Percentiles rank a stretch among this genome's conserved stretches.
Conservation (phyloP, 1,140 invertebrate genomes). For the Eurosta solidaginis region DNA sequence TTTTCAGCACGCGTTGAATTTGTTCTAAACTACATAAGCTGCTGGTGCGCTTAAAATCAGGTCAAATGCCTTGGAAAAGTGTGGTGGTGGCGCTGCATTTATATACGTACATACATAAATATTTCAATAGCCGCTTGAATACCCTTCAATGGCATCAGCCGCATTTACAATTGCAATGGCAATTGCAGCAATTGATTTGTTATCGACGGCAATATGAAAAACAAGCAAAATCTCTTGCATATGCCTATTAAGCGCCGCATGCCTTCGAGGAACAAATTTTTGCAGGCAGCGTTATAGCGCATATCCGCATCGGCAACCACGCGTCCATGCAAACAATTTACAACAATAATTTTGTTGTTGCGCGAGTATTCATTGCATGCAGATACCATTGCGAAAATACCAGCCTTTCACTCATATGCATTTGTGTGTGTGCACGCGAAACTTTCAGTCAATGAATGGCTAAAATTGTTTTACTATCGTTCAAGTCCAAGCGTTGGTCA, state of each 20-base stretch:
- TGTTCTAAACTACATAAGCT: background rate
- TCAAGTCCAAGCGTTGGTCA: background rate
- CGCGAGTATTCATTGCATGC: background rate
- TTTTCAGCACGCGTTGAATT: background rate
- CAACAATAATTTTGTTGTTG: background rate
- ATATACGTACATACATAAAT: constrained; percentile 33
- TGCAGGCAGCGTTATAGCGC: constrained; percentile 37
- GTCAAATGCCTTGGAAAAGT: background rate
- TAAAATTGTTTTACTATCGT: background rate
- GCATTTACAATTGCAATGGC: background rate
- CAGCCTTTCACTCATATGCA: background rate
- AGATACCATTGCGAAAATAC: background rate
- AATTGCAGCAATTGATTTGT: constrained; percentile 20
- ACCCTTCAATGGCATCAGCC: background rate
- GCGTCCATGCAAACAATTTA: background rate
- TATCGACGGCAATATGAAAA: background rate
- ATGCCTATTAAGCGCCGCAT: background rate
- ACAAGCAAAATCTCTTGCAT: background rate
- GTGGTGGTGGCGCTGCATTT: constrained; percentile 40
- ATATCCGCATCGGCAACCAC: background rate
- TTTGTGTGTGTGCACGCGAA: background rate
- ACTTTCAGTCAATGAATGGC: background rate
- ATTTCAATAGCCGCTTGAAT: constrained; percentile 27
- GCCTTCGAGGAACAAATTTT: background rate
- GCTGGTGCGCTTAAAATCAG: background rate